Base-by-base conservation (phyloP, 2,888 invertebrate species). In the Lithophane socia region DNA sequence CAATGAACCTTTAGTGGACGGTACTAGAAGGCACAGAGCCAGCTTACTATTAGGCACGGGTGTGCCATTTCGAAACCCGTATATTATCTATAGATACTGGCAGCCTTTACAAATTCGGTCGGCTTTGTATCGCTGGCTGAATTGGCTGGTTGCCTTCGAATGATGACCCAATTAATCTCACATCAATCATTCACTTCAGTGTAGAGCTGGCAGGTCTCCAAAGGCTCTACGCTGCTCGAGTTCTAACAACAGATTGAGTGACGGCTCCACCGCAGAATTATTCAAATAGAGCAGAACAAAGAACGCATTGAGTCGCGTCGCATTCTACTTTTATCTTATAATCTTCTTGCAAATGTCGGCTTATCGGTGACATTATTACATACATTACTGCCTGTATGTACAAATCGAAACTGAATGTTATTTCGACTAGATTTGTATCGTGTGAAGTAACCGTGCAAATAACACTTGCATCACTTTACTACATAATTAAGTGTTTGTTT, bases 331-430 rank as follows among this genome's bases (percentile, higher is more conserved):
- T 79, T 75, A 86, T 87, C 82, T 71, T 56, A 56, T 63, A 80
- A 87, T 84, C 86, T 80, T 74, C 75, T 77, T 82, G 72, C 77
- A 75, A 79, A 82, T 80, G 84, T 87, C 82, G 73, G 78, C 86
- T 84, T 87, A 79, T 82, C 79, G 69, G 75, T 80, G 86, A 87
- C 84, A 87, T 84, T 82, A 86, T 87, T 82, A 80, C 84, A 87
- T 84, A 82, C 56, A 84, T 87, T 87, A 86, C 64, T 69, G 77
- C 24, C 63, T 42, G 75, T 69, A 80, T 87, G 86, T 76, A 75
- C 82, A 79, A 81, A 85, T 84, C 81, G 56, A 86, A 86, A 80
- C 77, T 78, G 71, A 75, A 83, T 79, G 65, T 65, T 70, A 74
- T 80, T 82, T 75, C 65, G 67, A 42, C 42, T 71, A 65, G 75